A percentile compares a stretch with the other conserved stretches of the same genome.
These are phyloP conservation scores for human DNA, from an alignment of 2,113 vertebrate species.

Conservation along the genomic window GRCh38 chrX:19590001-19590500, in stretches of 20 bases:
- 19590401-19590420: background rate
- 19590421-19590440: background rate
- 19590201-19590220: background rate
- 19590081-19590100: too few species aligned
- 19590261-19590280: background rate
- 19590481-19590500: background rate
- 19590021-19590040: too few species aligned
- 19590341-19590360: background rate
- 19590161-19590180: background rate
- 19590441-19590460: background rate
- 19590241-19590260: background rate
- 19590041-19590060: too few species aligned
- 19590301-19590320: background rate
- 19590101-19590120: too few species aligned
- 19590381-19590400: constrained; percentile 15
- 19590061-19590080: too few species aligned
- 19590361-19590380: background rate
- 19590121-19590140: background rate
- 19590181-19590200: background rate
- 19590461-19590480: background rate
- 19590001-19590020: too few species aligned
- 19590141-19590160: background rate
- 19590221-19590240: background rate
- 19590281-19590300: too few species aligned
- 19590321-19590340: background rate